Conservation (phyloP, 2,888 invertebrate species). For the Polylopha cassiicola region DNA sequence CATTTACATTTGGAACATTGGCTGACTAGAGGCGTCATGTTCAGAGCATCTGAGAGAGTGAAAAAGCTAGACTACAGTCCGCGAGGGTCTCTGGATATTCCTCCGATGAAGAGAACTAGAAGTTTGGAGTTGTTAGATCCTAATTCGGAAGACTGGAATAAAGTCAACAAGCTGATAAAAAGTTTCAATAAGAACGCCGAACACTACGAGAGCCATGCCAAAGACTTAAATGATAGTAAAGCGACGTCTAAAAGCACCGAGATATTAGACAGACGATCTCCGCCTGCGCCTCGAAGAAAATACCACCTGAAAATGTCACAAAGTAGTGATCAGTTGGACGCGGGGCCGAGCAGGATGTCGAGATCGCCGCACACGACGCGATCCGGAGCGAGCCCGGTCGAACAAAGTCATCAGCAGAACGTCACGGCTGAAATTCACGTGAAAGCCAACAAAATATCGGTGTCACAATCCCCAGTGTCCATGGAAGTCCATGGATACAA, state of each 20-base stretch:
- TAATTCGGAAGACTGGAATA: slow-evolving; percentile 63
- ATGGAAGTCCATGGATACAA: slow-evolving; percentile 51
- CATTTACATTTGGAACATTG: slow-evolving; percentile 83
- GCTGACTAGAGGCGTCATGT: slow-evolving; percentile 80
- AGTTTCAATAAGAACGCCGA: slow-evolving; percentile 60
- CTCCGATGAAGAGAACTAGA: slow-evolving; percentile 81
- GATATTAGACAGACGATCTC: slow-evolving; percentile 53
- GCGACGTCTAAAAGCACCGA: slow-evolving; percentile 75
- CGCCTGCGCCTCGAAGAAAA: slow-evolving; percentile 49
- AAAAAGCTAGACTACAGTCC: slow-evolving; percentile 68
- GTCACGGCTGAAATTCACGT: slow-evolving; percentile 71
- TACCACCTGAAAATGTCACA: slow-evolving; percentile 57
- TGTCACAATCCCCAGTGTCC: slow-evolving; percentile 62
- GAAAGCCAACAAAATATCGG: slow-evolving; percentile 56
- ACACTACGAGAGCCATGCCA: slow-evolving; percentile 57
- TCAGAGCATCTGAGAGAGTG: slow-evolving; percentile 74
- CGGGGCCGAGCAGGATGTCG: slow-evolving; percentile 52
- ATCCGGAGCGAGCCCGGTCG: slow-evolving; percentile 35
- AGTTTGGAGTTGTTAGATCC: slow-evolving; percentile 83
- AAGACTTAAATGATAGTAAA: slow-evolving; percentile 62
- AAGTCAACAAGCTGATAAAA: slow-evolving; percentile 55
- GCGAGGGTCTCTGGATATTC: slow-evolving; percentile 72
- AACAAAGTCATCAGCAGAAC: slow-evolving; percentile 47
- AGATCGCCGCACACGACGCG: slow-evolving; percentile 41
- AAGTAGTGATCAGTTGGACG: slow-evolving; percentile 64